Percentiles rank a stretch among this genome's conserved stretches.
These are phyloP conservation scores for Misgurnus mizolepis DNA, from an alignment of 2,113 vertebrate genomes.

Conservation along the genomic window DNA sequence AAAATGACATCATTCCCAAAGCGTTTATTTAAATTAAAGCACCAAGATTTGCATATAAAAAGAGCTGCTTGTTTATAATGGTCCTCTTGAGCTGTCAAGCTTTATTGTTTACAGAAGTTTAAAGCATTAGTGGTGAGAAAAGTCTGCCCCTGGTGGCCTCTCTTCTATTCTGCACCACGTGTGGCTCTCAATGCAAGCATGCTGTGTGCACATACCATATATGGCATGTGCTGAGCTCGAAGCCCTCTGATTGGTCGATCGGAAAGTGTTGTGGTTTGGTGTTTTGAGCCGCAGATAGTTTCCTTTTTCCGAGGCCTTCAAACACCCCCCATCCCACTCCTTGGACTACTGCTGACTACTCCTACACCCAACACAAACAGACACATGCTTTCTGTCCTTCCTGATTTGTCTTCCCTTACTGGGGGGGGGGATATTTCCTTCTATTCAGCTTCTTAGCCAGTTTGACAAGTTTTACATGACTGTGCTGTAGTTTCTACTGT, in stretches of 20 bases:
- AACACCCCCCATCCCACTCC: conserved; percentile 41
- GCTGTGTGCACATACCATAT: conserved; percentile 78
- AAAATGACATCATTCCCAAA: neutral
- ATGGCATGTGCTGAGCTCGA: conserved; percentile 81
- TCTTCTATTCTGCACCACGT: conserved; percentile 40
- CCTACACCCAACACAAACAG: conserved; percentile 47
- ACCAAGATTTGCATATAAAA: neutral
- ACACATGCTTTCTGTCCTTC: conserved; percentile 43
- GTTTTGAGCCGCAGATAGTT: conserved; percentile 76
- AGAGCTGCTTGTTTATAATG: conserved; percentile 9
- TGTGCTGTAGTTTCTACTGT: conserved; percentile 20
- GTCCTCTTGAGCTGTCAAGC: conserved; percentile 16
- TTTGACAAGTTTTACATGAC: conserved; percentile 43
- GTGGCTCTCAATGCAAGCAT: conserved; percentile 59
- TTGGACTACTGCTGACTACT: conserved; percentile 29
- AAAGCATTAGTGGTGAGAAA: conserved; percentile 46
- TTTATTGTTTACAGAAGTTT: conserved; percentile 51
- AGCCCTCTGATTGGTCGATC: conserved; percentile 77
- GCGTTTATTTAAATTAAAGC: neutral
- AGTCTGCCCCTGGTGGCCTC: conserved; percentile 60
- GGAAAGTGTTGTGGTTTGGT: conserved; percentile 73
- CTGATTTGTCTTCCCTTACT: conserved; percentile 53
- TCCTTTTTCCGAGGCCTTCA: conserved; percentile 77
- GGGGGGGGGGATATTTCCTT: conserved; percentile 37
- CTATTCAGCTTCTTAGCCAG: conserved; percentile 42